Evolutionary conservation across 2,888 invertebrate genomes (phyloP), one percentile per base, ranked within the genome.

Genomic region (Miltochrista miniata): DNA sequence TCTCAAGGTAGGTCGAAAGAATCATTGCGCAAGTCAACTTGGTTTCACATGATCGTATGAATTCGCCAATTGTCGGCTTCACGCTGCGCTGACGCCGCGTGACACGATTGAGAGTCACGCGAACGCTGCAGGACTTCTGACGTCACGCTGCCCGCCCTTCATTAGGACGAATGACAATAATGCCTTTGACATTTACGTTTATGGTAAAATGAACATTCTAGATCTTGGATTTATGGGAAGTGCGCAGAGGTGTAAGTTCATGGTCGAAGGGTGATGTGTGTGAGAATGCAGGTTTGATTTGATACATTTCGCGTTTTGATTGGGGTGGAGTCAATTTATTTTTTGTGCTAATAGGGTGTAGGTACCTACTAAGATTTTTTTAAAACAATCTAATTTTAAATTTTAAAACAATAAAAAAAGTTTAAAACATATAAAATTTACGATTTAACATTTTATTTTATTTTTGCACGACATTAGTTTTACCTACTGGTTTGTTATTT

Each of bases 181-280:
- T 72, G 76, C 77, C 81, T 80, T 76, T 75, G 81, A 77, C 76
- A 80, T 66, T 75, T 81, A 79, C 79, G 56, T 78, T 77, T 79
- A 87, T 79, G 88, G 85, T 83, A 71, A 87, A 74, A 48, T 76
- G 76, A 64, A 68, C 73, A 85, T 86, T 87, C 88, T 85, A 82
- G 86, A 85, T 85, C 82, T 83, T 80, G 51, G 24, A 72, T 81
- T 85, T 85, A 85, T 86, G 87, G 87, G 85, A 87, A 87, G 71
- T 80, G 85, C 79, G 68, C 84, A 81, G 69, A 50, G 34, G 33
- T 34, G 51, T 52, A 15, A 60, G 74, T 76, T 76, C 72, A 76
- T 80, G 80, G 73, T 70, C 66, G 56, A 63, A 12, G 59, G 56
- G 66, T 62, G 63, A 71, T 71, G 57, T 53, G 66, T 68, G 68